Evolutionary conservation across 1,140 invertebrate species (phyloP).

Genomic region (Neodiprion pinetum): DNA sequence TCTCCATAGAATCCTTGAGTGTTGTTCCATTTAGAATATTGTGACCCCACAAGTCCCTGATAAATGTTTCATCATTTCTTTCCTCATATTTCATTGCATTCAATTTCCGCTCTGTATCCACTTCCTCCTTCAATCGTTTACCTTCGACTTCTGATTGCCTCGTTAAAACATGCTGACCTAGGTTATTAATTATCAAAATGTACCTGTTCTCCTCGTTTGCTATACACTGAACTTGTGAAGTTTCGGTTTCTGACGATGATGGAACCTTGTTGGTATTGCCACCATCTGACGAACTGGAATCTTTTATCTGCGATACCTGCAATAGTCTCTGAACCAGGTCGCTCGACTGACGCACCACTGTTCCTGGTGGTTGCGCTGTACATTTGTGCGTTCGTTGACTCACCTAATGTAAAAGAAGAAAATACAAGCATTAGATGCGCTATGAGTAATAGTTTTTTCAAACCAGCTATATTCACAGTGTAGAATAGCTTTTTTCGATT

Average conservation of each 20-base stretch:
- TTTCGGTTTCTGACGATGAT: conserved; percentile 13
- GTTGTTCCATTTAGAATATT: conserved; percentile 15
- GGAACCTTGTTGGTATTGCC: conserved; percentile 19
- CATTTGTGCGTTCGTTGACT: conserved; percentile 85
- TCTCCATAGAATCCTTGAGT: conserved; percentile 15
- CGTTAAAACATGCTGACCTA: conserved; percentile 50
- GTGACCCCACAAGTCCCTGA: conserved; percentile 20
- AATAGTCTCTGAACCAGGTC: conserved; percentile 61
- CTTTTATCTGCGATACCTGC: conserved; percentile 30
- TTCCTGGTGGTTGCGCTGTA: conserved; percentile 65
- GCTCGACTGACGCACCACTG: conserved; percentile 59
- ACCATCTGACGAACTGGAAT: conserved; percentile 11
- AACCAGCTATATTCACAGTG: conserved; percentile 16
- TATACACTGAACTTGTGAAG: conserved; percentile 8
- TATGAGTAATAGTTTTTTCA: conserved; percentile 9
- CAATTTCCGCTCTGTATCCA: neutral
- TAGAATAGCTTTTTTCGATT: conserved; percentile 19
- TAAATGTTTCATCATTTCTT: conserved; percentile 19
- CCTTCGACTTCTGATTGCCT: conserved; percentile 41
- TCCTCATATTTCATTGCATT: neutral
- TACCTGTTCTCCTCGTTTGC: conserved; percentile 50
- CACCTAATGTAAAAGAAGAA: conserved; percentile 61
- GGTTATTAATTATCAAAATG: conserved; percentile 46
- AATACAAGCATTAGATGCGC: conserved; percentile 4
- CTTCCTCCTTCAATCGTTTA: conserved; percentile 8